Base-by-base conservation (phyloP, 2,888 invertebrate genomes). In the Drosophila mercatorum region DNA sequence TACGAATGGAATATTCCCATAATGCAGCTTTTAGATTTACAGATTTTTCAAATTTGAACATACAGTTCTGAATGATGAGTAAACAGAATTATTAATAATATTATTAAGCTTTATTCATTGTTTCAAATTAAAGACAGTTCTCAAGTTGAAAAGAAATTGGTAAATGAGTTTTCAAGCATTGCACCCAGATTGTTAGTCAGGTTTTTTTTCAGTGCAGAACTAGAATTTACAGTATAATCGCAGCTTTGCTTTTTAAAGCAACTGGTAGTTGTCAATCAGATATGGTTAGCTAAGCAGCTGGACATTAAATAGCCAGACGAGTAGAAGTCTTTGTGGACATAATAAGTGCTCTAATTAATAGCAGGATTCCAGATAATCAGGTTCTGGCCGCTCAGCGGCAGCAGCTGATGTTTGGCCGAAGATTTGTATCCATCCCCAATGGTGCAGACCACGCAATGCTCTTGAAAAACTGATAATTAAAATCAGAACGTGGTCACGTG, bases 381-480 rank as follows among this genome's bases (percentile, higher is more conserved):
- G 80, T 76, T 36, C 12, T 7, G 22, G 11, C 17, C 60, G 57
- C 64, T 60, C 55, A 26, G 7, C 11, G 44, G 22, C 5, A 26
- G 28, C 14, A 26, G n/a, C 44, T 38, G 26, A 55, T n/a, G 10
- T 14, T 53, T n/a, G 6, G 14, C 14, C 6, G 7, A 36, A 51
- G 11, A 14, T 40, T 28, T 31, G 10, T 34, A 17, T 34, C 31
- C 34, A 51, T 34, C 17, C 49, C 31, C 49, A 51, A 6, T 17
- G 6, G 17, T 8, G 7, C 8, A 5, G 12, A 22, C 41, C 53
- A 43, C 28, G 47, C 34, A 68, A 56, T 83, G 83, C 68, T 83
- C 83, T 83, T 83, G 89, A 83, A 83, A 88, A 80, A 11, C 10
- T 72, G 49, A 62, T 83, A 86, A 83, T 88, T 88, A 75, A 55